Percentiles rank a stretch among this genome's conserved stretches.
Conservation (phyloP, 2,888 invertebrate genomes). For the Leptopilina syphax region DNA sequence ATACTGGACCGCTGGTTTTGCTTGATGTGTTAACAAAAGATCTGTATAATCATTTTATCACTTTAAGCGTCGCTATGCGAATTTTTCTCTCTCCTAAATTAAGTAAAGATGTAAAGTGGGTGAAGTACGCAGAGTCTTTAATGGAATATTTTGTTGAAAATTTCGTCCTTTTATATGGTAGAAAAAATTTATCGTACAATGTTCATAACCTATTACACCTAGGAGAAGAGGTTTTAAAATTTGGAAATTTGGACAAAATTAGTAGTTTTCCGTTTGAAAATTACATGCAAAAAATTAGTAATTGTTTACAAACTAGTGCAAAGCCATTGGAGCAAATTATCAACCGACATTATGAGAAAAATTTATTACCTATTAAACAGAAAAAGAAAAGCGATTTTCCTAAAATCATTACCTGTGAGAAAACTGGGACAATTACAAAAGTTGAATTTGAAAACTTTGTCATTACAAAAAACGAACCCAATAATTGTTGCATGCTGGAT, state of each 20-base stretch:
- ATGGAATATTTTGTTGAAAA: not conserved
- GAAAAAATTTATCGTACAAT: not conserved
- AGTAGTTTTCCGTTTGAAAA: not conserved
- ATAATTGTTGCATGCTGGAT: slow-evolving; percentile 2
- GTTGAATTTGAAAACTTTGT: not conserved
- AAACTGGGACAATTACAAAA: not conserved
- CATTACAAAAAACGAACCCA: not conserved
- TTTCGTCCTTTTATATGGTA: not conserved
- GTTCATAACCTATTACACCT: not conserved
- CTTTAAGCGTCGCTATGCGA: slow-evolving; percentile 1
- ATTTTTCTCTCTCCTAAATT: not conserved
- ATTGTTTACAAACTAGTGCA: not conserved
- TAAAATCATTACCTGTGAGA: not conserved
- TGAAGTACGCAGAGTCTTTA: not conserved
- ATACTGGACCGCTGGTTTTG: not conserved
- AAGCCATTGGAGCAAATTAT: not conserved
- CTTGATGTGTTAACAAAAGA: not conserved
- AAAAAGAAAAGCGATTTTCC: not conserved
- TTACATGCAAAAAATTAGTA: not conserved
- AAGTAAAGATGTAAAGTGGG: not conserved
- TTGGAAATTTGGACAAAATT: not conserved
- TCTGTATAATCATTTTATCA: slow-evolving; percentile 1
- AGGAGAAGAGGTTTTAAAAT: not conserved
- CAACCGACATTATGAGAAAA: not conserved
- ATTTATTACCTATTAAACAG: not conserved